Evolutionary conservation across 2,888 invertebrate genomes (phyloP).

Genomic region (Encarsia formosa): DNA sequence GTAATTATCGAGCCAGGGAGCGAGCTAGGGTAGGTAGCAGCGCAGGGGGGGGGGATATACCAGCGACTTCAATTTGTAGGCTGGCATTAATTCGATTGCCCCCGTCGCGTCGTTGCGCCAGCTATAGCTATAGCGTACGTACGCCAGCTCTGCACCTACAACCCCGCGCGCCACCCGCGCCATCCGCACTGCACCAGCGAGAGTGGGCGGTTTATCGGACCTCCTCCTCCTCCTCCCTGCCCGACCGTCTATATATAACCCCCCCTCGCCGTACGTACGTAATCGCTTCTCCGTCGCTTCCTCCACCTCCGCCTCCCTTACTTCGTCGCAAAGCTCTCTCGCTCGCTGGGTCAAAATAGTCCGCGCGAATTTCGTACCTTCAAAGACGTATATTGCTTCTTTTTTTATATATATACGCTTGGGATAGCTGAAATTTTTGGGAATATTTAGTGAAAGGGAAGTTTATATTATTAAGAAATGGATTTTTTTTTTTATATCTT

Average conservation of each 20-base stretch:
- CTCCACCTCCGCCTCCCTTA: too few relatives aligned
- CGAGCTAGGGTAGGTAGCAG: conserved; percentile 21
- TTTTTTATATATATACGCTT: too few relatives aligned
- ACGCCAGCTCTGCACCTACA: neutral
- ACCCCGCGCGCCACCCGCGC: conserved; percentile 13
- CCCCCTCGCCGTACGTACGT: too few relatives aligned
- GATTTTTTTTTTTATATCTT: too few relatives aligned
- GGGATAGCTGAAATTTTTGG: too few relatives aligned
- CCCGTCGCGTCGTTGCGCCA: conserved; percentile 32
- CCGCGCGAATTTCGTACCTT: too few relatives aligned
- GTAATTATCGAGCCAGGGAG: conserved; percentile 39
- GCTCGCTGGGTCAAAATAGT: too few relatives aligned
- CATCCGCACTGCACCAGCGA: conserved; percentile 34
- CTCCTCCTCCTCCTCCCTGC: conserved; percentile 12
- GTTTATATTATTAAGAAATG: too few relatives aligned
- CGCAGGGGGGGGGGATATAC: conserved; percentile 4
- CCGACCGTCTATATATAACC: neutral
- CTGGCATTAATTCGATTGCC: conserved; percentile 47
- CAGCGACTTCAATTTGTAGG: conserved; percentile 45
- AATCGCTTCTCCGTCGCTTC: too few relatives aligned
- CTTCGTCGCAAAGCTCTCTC: too few relatives aligned
- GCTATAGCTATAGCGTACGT: neutral
- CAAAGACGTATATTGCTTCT: too few relatives aligned
- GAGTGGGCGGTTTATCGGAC: conserved; percentile 43
- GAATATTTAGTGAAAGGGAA: too few relatives aligned